These are phyloP conservation scores for Typhlomys cinereus DNA, from an alignment of 2,113 vertebrate genomes.

Conservation along the genomic window DNA sequence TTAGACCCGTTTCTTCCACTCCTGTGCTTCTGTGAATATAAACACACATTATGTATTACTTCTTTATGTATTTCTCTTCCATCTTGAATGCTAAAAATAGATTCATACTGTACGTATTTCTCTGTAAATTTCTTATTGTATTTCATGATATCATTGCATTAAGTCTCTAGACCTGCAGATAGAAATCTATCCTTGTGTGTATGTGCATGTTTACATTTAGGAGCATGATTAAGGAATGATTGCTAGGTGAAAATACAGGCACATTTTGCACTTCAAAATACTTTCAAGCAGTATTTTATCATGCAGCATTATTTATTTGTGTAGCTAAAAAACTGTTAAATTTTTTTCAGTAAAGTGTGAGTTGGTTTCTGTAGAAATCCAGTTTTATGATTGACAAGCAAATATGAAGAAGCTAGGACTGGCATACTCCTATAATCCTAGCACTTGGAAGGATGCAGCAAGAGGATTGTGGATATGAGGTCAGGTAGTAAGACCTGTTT, in stretches of 20 bases:
- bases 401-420: not conserved
- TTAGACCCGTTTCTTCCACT: not conserved
- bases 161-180: not conserved
- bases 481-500: not conserved
- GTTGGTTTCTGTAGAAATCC: not conserved
- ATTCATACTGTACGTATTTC: not conserved
- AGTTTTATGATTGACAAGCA: not conserved
- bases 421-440: not conserved
- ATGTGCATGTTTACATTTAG: not conserved
- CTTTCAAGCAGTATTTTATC: slow-evolving; percentile 11
- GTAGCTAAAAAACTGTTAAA: not conserved
- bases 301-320: not conserved
- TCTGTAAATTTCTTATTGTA: not conserved
- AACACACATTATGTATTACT: not conserved
- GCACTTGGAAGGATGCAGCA: not conserved
- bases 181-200: not conserved
- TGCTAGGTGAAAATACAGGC: not conserved
- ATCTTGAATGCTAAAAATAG: not conserved
- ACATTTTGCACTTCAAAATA: slow-evolving; percentile 26
- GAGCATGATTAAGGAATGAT: not conserved
- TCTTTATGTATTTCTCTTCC: not conserved
- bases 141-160: not conserved
- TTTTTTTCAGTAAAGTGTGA: not conserved
- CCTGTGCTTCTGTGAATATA: not conserved
- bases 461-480: not conserved